Evolutionary conservation across 2,888 invertebrate species (phyloP).

Genomic region (Aricia artaxerxes): DNA sequence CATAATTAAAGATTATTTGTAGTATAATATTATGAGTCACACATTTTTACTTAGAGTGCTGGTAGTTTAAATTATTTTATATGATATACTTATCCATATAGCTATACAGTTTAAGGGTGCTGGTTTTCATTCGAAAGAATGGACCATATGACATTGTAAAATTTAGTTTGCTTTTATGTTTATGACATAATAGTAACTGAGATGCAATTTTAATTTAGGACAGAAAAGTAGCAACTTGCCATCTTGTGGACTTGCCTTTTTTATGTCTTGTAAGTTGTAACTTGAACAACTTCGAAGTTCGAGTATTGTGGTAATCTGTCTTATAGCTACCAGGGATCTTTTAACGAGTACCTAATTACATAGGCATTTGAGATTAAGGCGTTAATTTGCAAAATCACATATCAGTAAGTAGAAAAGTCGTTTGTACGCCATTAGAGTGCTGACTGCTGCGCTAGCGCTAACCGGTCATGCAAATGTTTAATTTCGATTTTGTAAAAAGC

Average conservation of each 20-base stretch:
- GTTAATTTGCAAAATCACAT: slow-evolving; percentile 29
- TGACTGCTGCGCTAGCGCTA: not conserved
- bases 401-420: slow-evolving; percentile 15
- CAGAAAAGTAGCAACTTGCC: slow-evolving; percentile 66
- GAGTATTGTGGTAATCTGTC: slow-evolving; percentile 1
- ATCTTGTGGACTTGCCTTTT: slow-evolving; percentile 69
- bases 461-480: not conserved
- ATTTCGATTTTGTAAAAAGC: slow-evolving; percentile 27
- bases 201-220: slow-evolving; percentile 52
- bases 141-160: slow-evolving; percentile 55
- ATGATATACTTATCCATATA: slow-evolving; percentile 44
- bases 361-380: not conserved
- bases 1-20: slow-evolving; percentile 73
- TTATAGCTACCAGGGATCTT: not conserved
- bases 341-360: slow-evolving; percentile 1
- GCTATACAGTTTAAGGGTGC: slow-evolving; percentile 55
- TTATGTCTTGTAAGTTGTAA: slow-evolving; percentile 47
- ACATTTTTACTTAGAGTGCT: slow-evolving; percentile 55
- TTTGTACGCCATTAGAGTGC: not conserved
- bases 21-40: slow-evolving; percentile 55
- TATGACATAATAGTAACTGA: slow-evolving; percentile 62
- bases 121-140: slow-evolving; percentile 59
- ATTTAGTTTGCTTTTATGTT: slow-evolving; percentile 59
- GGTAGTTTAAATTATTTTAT: slow-evolving; percentile 64
- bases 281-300: slow-evolving; percentile 51